Base-by-base conservation (phyloP, 2,888 invertebrate genomes). In the Metopia argyrocephala region DNA sequence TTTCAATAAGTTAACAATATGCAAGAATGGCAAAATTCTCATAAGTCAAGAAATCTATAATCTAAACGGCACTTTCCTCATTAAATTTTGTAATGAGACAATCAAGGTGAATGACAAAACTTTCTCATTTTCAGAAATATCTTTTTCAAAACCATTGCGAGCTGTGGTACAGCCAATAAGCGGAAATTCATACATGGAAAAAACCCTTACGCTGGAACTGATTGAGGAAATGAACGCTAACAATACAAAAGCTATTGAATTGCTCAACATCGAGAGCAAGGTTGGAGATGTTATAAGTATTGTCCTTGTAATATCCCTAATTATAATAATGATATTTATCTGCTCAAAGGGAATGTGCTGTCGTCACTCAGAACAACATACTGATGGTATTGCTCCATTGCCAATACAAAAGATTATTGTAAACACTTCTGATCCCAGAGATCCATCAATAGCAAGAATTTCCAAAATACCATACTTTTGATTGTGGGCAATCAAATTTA, bases 101-200 rank as follows among this genome's bases (percentile, higher is more conserved):
- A 21, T 59, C 9, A 15, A 3, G 23, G 21, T 38, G 12, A 59
- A 59, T 12, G 27, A 27, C 28, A 52, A 18, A 12, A 20, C 5
- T 48, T 45, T 46, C 18, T 48, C 50, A 9, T 6, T 15, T 25
- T 18, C 27, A 48, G 25, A 46, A 38, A 59, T 59, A 21, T 59
- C 21, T 31, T 3, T 1, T 12, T 61, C 27, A 6, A 64, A 64
- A 2, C 65, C 75, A 48, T 56, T 70, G 20, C 50, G 50, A 21
- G n/a, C 38, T 1, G 57, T 70, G 48, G 61, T 70, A 46, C n/a
- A 59, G 50, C 59, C 70, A 52, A 59, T 59, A 59, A 31, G 20
- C 3, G 20, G 48, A 20, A 50, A 28, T 4, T 28, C 46, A 48
- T 23, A 61, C 31, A 23, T 50, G 20, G 48, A 70, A 38, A 28